phyloP scores from a whole-genome alignment of 2,888 invertebrate species.

The Tromatobia lineatoria region DNA sequence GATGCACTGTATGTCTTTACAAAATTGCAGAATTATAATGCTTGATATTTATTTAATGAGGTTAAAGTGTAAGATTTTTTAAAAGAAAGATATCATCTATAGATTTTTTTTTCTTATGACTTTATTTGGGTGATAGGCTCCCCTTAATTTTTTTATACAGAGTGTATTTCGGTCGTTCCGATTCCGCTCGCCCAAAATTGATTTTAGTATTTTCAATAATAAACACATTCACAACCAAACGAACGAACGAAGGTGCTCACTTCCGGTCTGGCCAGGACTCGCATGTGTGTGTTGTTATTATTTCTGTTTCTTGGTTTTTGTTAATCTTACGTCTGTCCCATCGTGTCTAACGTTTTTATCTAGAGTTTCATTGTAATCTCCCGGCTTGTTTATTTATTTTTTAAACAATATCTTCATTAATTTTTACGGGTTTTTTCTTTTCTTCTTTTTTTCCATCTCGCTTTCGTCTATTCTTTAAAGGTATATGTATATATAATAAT shows the following conservation, averaged over 20 bases:
- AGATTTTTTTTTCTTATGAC: constrained; percentile 3
- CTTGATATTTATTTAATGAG: too few species aligned
- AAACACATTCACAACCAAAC: constrained; percentile 75
- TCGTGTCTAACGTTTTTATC: constrained; percentile 75
- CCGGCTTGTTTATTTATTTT: constrained; percentile 10
- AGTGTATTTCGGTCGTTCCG: constrained; percentile 27
- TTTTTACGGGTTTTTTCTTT: constrained; percentile 14
- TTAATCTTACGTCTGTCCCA: constrained; percentile 40
- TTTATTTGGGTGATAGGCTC: not conserved
- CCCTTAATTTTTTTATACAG: constrained; percentile 1
- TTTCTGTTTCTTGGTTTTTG: constrained; percentile 12
- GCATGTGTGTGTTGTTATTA: constrained; percentile 25
- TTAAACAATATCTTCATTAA: constrained; percentile 31
- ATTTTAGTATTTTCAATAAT: constrained; percentile 70
- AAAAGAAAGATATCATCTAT: not conserved
- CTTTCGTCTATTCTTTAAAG: constrained; percentile 56
- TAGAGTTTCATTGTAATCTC: constrained; percentile 42
- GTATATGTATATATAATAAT: constrained; percentile 60
- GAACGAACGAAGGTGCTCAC: constrained; percentile 73
- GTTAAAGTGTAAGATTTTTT: too few species aligned
- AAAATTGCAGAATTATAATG: too few species aligned
- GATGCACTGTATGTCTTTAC: too few species aligned
- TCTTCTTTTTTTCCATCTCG: constrained; percentile 49
- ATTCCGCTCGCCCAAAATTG: constrained; percentile 67
- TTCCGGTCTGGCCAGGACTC: constrained; percentile 66